These are phyloP conservation scores for Macrobrachium rosenbergii DNA, from an alignment of 1,140 invertebrate species.

Conservation along the genomic window DNA sequence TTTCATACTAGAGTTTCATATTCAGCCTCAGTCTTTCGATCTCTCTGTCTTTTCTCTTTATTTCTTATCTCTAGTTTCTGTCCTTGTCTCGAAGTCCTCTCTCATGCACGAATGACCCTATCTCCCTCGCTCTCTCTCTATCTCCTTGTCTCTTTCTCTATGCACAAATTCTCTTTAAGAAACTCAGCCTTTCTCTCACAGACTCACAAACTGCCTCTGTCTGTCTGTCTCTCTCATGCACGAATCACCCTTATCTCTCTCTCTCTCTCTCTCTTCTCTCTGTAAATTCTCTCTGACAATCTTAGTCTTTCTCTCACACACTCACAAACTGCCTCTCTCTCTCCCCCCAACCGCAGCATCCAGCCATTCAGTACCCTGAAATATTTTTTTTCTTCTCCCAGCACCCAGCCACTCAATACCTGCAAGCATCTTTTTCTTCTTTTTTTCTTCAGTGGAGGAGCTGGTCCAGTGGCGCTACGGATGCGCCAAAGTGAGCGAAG, in stretches of 20 bases:
- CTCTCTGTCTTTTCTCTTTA: too few species aligned
- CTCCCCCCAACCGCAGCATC: not conserved
- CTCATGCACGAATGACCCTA: not conserved
- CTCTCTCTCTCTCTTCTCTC: not conserved
- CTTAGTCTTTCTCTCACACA: not conserved
- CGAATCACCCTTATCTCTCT: too few species aligned
- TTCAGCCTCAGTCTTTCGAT: too few species aligned
- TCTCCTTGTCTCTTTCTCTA: too few species aligned
- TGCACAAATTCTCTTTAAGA: not conserved
- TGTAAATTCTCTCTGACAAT: not conserved
- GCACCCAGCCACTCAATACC: not conserved
- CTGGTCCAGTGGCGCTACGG: constrained; percentile 44
- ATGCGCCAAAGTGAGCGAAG: constrained; percentile 65
- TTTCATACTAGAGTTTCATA: too few species aligned
- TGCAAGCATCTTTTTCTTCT: not conserved
- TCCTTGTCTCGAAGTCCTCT: not conserved
- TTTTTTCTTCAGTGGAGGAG: not conserved
- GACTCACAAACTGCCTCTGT: not conserved
- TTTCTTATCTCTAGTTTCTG: not conserved
- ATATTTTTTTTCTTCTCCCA: not conserved
- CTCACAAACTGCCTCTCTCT: not conserved
- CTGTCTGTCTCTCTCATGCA: not conserved
- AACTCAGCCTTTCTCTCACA: not conserved
- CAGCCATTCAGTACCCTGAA: not conserved
- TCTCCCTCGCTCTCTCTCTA: not conserved